Evolutionary conservation across 2,888 invertebrate genomes (phyloP).

Genomic region (Dioctria rufipes): DNA sequence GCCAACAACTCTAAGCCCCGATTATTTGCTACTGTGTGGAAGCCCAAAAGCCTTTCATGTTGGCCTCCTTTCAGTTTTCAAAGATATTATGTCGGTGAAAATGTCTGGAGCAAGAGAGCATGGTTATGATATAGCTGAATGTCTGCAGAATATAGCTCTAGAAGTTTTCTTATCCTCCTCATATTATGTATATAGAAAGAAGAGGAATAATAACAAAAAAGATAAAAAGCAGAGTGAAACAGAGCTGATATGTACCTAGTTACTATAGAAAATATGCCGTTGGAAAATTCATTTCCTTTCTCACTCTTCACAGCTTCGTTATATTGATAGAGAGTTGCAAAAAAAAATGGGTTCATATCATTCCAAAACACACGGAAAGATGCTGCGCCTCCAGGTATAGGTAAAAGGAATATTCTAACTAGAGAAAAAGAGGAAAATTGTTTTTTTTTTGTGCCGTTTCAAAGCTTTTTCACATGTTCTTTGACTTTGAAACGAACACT

Average conservation of each 20-base stretch:
- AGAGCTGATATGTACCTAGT: slow-evolving; percentile 6
- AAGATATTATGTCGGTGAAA: slow-evolving; percentile 37
- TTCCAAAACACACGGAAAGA: not conserved
- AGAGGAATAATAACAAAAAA: slow-evolving; percentile 2
- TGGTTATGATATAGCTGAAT: not conserved
- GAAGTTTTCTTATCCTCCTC: slow-evolving; percentile 37
- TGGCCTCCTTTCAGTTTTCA: slow-evolving; percentile 41
- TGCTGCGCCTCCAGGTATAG: slow-evolving; percentile 16
- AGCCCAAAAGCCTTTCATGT: slow-evolving; percentile 44
- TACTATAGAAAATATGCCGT: not conserved
- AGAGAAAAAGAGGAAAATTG: slow-evolving; percentile 1
- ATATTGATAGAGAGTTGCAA: slow-evolving; percentile 2
- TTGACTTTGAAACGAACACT: slow-evolving; percentile 35
- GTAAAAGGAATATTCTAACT: slow-evolving; percentile 9
- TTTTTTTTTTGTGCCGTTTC: not conserved
- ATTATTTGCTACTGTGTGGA: slow-evolving; percentile 24
- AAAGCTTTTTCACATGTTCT: slow-evolving; percentile 7
- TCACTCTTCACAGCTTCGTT: not conserved
- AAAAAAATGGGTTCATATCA: not conserved
- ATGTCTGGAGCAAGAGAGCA: slow-evolving; percentile 24
- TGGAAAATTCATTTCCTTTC: slow-evolving; percentile 8
- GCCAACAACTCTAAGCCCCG: slow-evolving; percentile 33
- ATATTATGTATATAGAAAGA: not conserved
- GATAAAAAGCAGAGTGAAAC: slow-evolving; percentile 23
- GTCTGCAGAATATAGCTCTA: slow-evolving; percentile 7